These are phyloP conservation scores for Crotalus adamanteus DNA, from an alignment of 2,797 vertebrate species.

Conservation along the genomic window DNA sequence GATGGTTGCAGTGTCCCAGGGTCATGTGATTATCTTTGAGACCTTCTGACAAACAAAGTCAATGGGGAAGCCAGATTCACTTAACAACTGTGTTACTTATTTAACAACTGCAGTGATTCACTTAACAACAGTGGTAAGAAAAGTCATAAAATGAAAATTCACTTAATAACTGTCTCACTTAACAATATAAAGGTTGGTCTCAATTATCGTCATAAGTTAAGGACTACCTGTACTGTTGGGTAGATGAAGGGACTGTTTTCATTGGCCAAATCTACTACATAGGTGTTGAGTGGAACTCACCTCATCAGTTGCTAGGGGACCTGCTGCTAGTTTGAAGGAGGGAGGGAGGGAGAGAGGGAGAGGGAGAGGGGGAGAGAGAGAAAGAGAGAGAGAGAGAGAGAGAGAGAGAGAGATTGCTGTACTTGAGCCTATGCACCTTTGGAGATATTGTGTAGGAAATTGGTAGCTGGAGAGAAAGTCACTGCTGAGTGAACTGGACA, in stretches of 20 bases:
- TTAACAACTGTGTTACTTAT: no score
- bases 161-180: no score
- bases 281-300: not conserved
- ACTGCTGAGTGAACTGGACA: not conserved
- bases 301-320: not conserved
- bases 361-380: not conserved
- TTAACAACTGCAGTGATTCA: no score
- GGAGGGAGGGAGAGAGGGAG: no score
- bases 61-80: no score
- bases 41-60: no score
- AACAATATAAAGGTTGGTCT: not conserved
- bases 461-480: not conserved
- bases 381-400: not conserved
- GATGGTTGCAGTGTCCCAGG: no score
- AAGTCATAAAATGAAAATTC: no score
- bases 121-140: no score
- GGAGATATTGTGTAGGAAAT: not conserved
- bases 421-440: not conserved
- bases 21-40: no score
- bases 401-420: not conserved
- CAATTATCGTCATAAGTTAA: no score
- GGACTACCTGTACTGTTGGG: not conserved
- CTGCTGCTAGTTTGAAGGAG: not conserved
- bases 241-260: not conserved
- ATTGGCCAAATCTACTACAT: not conserved